phyloP scores from a whole-genome alignment of 2,888 invertebrate species.

The Epinotia brunnichana region DNA sequence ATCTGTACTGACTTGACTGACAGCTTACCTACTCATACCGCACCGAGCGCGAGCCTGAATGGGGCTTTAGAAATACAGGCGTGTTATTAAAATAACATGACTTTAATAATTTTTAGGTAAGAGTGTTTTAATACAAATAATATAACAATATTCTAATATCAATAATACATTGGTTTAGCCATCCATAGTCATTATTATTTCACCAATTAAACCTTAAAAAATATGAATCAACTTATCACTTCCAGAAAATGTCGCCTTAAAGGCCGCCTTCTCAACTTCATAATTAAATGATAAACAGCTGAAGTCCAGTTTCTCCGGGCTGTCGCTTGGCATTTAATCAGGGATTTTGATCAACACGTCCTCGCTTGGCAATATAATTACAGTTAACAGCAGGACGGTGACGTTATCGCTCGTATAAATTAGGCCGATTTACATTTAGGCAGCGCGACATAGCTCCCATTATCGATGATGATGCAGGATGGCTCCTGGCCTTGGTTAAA shows the following conservation, averaged over 20 bases:
- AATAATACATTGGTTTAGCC: no score
- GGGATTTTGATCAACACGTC: slow-evolving; percentile 82
- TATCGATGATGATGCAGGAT: slow-evolving; percentile 80
- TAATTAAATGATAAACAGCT: slow-evolving; percentile 45
- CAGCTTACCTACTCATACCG: no score
- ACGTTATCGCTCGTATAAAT: slow-evolving; percentile 83
- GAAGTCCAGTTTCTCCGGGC: slow-evolving; percentile 63
- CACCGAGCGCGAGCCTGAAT: no score
- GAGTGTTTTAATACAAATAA: no score
- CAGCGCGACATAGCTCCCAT: slow-evolving; percentile 76
- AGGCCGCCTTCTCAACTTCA: slow-evolving; percentile 13
- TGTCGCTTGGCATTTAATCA: slow-evolving; percentile 75
- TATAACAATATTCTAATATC: no score
- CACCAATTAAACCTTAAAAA: not conserved
- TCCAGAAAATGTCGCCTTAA: slow-evolving; percentile 10
- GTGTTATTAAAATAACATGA: no score
- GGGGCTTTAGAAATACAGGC: no score
- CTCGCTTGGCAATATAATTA: slow-evolving; percentile 83
- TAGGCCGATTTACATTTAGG: slow-evolving; percentile 82
- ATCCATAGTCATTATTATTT: not conserved
- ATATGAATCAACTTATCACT: not conserved
- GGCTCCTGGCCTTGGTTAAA: slow-evolving; percentile 71
- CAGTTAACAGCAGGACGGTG: slow-evolving; percentile 82
- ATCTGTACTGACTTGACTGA: no score
- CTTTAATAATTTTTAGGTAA: no score